These are phyloP conservation scores for Heterochromis multidens DNA, from an alignment of 2,113 vertebrate genomes.

Conservation along the genomic window DNA sequence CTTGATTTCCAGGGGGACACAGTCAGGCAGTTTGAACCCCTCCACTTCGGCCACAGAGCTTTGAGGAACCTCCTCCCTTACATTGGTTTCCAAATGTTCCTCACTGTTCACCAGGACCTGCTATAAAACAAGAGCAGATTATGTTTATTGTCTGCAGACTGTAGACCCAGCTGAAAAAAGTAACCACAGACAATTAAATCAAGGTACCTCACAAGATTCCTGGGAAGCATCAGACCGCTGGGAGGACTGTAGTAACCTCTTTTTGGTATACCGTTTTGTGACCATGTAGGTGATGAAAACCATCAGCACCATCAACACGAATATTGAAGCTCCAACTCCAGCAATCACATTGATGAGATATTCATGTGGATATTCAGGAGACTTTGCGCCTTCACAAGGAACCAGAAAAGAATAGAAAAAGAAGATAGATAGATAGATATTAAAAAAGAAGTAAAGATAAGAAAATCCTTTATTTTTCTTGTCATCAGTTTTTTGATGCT, in stretches of 20 bases:
- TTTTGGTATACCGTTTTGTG: constrained; percentile 29
- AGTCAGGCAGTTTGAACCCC: constrained; percentile 64
- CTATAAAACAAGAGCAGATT: neutral
- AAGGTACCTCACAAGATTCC: constrained; percentile 22
- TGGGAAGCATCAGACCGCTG: neutral
- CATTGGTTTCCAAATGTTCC: neutral
- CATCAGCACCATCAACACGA: neutral
- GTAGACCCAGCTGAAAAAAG: neutral
- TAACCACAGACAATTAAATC: neutral
- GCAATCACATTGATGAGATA: neutral
- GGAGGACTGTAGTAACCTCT: neutral
- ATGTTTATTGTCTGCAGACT: neutral
- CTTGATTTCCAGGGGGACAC: constrained; percentile 70
- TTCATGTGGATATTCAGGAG: too few species aligned
- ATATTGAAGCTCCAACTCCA: neutral
- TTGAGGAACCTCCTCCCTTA: neutral
- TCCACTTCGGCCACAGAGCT: neutral
- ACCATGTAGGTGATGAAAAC: neutral
- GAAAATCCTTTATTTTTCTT: too few species aligned
- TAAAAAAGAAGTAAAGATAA: neutral
- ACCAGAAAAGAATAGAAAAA: neutral
- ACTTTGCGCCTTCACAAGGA: neutral
- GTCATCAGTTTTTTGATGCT: too few species aligned
- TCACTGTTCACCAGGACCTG: neutral
- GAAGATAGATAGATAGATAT: neutral